phyloP scores from a whole-genome alignment of 2,888 invertebrate species.

The Latrodectus hesperus region DNA sequence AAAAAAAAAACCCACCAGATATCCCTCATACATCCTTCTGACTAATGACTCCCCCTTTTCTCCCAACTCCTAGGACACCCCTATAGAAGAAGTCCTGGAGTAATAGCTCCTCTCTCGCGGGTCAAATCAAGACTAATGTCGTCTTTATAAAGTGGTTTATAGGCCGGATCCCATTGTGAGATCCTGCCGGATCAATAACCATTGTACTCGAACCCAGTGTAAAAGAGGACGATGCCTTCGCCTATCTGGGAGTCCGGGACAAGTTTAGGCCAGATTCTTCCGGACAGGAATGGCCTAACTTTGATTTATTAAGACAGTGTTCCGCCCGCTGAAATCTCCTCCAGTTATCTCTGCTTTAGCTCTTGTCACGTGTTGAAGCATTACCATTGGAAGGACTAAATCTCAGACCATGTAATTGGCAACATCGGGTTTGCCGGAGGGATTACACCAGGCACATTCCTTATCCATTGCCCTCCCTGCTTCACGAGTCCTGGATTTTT shows the following conservation, averaged over 20 bases:
- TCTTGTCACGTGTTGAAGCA: slow-evolving; percentile 35
- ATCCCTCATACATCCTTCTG: slow-evolving; percentile 24
- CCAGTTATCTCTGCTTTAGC: slow-evolving; percentile 36
- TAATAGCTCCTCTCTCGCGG: slow-evolving; percentile 47
- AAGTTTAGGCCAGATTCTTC: slow-evolving; percentile 62
- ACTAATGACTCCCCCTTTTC: slow-evolving; percentile 47
- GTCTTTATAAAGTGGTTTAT: slow-evolving; percentile 67
- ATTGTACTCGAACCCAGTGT: slow-evolving; percentile 26
- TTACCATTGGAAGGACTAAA: slow-evolving; percentile 41
- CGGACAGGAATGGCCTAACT: slow-evolving; percentile 60
- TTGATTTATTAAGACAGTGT: slow-evolving; percentile 52
- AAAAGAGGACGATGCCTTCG: slow-evolving; percentile 21
- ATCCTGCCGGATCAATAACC: slow-evolving; percentile 55
- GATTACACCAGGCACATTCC: slow-evolving; percentile 2
- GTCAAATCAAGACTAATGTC: slow-evolving; percentile 68
- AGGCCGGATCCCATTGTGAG: slow-evolving; percentile 58
- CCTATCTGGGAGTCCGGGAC: slow-evolving; percentile 36
- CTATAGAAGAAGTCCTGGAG: slow-evolving; percentile 11
- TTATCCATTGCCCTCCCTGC: neutral
- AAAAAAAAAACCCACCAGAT: slow-evolving; percentile 5
- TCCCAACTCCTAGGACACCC: slow-evolving; percentile 22
- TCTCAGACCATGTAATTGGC: slow-evolving; percentile 36
- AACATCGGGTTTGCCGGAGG: slow-evolving; percentile 14
- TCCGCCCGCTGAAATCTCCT: slow-evolving; percentile 30
- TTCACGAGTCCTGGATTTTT: neutral